These are phyloP conservation scores for Cephus pygmeus DNA, from an alignment of 2,888 invertebrate genomes.

Conservation along the genomic window DNA sequence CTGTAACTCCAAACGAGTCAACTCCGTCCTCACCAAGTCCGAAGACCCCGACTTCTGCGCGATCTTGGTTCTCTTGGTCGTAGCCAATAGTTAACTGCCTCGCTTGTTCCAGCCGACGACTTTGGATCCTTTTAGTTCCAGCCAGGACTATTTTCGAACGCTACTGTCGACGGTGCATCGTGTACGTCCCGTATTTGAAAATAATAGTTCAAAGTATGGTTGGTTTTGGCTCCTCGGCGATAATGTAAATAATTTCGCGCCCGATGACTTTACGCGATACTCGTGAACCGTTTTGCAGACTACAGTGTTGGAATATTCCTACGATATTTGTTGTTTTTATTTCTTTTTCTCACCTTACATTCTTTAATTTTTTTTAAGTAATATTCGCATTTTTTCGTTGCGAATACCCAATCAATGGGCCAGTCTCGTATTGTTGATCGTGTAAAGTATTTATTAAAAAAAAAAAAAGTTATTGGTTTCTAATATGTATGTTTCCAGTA, in stretches of 20 bases:
- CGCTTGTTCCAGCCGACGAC: background rate
- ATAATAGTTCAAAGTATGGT: background rate
- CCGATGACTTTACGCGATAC: background rate
- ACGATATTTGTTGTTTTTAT: background rate
- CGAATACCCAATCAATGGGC: background rate
- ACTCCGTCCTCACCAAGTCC: slow-evolving; percentile 45
- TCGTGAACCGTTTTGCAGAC: background rate
- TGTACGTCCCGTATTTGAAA: background rate
- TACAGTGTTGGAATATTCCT: background rate
- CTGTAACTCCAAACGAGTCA: slow-evolving; percentile 19
- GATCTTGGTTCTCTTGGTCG: slow-evolving; percentile 59
- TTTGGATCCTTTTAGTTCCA: background rate
- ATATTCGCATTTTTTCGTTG: background rate
- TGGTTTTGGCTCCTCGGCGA: background rate
- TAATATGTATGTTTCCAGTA: background rate
- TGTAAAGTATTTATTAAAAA: background rate
- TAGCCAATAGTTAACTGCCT: slow-evolving; percentile 25
- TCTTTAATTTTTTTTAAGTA: background rate
- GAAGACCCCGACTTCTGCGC: slow-evolving; percentile 51
- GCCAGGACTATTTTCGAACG: background rate
- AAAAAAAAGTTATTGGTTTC: background rate
- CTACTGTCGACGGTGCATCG: background rate
- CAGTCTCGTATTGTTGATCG: background rate
- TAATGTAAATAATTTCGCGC: background rate
- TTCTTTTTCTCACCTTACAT: background rate